Percentiles rank a stretch among this genome's conserved stretches.
These are phyloP conservation scores for Drosophila tristis DNA, from an alignment of 1,140 invertebrate species.

Conservation along the genomic window DNA sequence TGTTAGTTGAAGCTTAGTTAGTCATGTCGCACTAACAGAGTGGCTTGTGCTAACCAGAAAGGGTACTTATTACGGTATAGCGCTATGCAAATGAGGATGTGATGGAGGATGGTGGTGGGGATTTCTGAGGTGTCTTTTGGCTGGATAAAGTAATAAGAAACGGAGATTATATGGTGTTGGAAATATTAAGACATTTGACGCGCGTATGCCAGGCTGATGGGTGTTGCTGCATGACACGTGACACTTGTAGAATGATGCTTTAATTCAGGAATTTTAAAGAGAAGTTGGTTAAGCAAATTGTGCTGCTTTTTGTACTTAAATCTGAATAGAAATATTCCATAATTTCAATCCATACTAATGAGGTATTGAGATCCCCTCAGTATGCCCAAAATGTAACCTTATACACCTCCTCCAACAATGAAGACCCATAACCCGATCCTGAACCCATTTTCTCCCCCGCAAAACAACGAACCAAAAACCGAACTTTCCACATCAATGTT, in stretches of 20 bases:
- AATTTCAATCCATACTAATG: no score
- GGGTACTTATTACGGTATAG: neutral
- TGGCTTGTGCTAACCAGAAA: slow-evolving; percentile 39
- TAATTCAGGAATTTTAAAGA: no score
- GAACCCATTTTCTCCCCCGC: no score
- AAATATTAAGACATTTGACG: no score
- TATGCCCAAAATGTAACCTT: no score
- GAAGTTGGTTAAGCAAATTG: no score
- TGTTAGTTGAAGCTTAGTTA: slow-evolving; percentile 6
- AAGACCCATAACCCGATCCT: no score
- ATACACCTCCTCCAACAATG: no score
- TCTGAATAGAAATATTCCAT: neutral
- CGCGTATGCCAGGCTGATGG: no score
- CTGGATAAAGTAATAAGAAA: neutral
- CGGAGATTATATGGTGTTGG: neutral
- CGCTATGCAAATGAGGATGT: slow-evolving; percentile 10
- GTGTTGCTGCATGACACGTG: no score
- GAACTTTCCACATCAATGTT: slow-evolving; percentile 1
- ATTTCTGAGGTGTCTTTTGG: neutral
- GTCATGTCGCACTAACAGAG: slow-evolving; percentile 44
- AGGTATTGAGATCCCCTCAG: no score
- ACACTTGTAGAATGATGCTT: no score
- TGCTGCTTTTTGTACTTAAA: neutral
- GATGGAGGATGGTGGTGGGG: neutral
- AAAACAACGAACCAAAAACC: neutral